phyloP scores from a whole-genome alignment of 2,888 invertebrate genomes.

The Lucinisca nassula region DNA sequence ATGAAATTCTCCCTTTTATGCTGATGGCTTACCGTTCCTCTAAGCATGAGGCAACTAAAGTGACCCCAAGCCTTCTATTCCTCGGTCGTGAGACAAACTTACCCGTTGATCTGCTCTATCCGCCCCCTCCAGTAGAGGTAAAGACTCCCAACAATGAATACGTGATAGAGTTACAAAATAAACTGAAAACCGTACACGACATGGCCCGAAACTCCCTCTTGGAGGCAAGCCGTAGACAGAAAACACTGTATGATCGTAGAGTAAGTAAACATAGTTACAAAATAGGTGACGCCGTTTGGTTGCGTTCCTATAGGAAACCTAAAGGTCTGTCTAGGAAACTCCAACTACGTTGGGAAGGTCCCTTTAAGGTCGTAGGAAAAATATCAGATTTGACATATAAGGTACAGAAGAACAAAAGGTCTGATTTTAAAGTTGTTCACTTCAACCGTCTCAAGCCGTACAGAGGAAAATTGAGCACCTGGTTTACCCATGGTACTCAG shows the following conservation, averaged over 20 bases:
- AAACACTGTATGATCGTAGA: neutral
- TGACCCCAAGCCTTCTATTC: neutral
- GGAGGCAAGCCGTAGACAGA: conserved; percentile 3
- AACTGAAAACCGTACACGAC: neutral
- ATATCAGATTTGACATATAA: neutral
- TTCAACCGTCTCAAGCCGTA: conserved; percentile 10
- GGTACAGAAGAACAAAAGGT: neutral
- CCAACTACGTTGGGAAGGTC: conserved; percentile 11
- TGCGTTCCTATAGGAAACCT: no score
- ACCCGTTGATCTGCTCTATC: conserved; percentile 1
- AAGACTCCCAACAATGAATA: neutral
- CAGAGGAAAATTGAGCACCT: neutral
- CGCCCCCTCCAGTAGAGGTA: neutral
- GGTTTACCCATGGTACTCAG: no score
- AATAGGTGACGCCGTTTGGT: conserved; percentile 2
- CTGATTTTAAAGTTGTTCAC: neutral
- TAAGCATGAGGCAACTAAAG: neutral
- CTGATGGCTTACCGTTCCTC: neutral
- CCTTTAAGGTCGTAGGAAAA: neutral
- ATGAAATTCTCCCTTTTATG: conserved; percentile 2
- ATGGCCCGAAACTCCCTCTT: neutral
- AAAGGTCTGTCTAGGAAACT: conserved; percentile 1
- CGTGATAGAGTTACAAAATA: neutral
- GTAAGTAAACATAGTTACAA: neutral
- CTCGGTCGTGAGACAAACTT: neutral